Evolutionary conservation across 2,797 vertebrate species (phyloP).

Genomic region (Tokudaia muenninki): DNA sequence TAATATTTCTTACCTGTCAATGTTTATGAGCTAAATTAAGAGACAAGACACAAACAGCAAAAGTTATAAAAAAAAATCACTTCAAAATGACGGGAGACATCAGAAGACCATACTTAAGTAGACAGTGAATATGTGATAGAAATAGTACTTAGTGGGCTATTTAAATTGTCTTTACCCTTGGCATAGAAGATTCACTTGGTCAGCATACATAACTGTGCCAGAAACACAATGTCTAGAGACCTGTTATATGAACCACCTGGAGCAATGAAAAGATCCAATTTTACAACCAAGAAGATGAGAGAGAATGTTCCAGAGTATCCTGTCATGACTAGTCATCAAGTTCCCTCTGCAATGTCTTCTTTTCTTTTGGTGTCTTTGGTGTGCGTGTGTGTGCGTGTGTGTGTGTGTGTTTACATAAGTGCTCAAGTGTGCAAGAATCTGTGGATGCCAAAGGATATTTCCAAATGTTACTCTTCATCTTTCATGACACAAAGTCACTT

Average conservation of each 20-base stretch:
- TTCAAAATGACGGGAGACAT: neutral
- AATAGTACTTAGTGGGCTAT: neutral
- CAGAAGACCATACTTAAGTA: neutral
- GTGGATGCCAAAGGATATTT: neutral
- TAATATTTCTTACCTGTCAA: neutral
- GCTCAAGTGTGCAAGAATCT: neutral
- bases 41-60: slow-evolving; percentile 3
- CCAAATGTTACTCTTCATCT: neutral
- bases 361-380: neutral
- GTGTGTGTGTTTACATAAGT: too few species aligned
- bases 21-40: neutral
- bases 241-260: accelerated
- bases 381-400: neutral
- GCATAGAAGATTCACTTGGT: too few species aligned
- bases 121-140: neutral
- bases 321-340: neutral
- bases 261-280: neutral
- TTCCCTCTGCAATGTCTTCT: neutral
- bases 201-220: too few species aligned
- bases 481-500: neutral
- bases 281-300: neutral
- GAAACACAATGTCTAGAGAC: neutral
- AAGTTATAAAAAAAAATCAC: slow-evolving; percentile 51
- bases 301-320: neutral
- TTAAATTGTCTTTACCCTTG: too few species aligned